Percentiles rank a stretch among this genome's conserved stretches.
phyloP scores from a whole-genome alignment of 2,888 invertebrate species.

The Lucinisca nassula region DNA sequence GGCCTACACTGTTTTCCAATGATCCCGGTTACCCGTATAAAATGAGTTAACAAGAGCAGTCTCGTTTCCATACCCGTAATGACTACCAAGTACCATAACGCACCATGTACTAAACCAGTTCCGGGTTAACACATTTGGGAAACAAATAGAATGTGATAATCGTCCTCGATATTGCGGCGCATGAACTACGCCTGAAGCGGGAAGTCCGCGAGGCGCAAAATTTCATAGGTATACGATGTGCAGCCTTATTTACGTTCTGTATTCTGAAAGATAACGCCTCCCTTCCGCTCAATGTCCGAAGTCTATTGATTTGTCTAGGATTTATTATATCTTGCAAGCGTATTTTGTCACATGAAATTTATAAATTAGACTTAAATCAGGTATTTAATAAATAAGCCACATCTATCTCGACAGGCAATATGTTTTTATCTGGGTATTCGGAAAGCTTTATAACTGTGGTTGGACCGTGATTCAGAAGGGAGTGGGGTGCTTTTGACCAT shows the following conservation, averaged over 20 bases:
- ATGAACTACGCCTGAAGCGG: too few species aligned
- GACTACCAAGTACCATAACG: too few species aligned
- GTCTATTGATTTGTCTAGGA: conserved; percentile 59
- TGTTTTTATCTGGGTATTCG: conserved; percentile 55
- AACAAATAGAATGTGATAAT: too few species aligned
- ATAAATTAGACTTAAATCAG: conserved; percentile 69
- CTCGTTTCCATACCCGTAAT: too few species aligned
- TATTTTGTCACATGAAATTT: conserved; percentile 69
- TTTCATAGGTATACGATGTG: too few species aligned
- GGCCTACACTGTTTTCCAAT: too few species aligned
- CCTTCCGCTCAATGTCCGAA: conserved; percentile 29
- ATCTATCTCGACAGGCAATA: conserved; percentile 55
- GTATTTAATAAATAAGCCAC: conserved; percentile 56
- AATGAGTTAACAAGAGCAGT: too few species aligned
- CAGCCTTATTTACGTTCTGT: conserved; percentile 18
- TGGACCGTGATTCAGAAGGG: conserved; percentile 54
- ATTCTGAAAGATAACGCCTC: conserved; percentile 48
- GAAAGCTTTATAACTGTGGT: conserved; percentile 63
- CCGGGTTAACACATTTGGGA: too few species aligned
- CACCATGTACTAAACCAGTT: too few species aligned
- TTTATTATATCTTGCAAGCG: conserved; percentile 61
- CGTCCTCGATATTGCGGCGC: too few species aligned
- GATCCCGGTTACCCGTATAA: too few species aligned
- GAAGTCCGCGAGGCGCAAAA: too few species aligned
- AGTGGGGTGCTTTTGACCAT: conserved; percentile 57